phyloP scores from a whole-genome alignment of 1,140 invertebrate species.

The Dendroctonus ponderosae region DNA sequence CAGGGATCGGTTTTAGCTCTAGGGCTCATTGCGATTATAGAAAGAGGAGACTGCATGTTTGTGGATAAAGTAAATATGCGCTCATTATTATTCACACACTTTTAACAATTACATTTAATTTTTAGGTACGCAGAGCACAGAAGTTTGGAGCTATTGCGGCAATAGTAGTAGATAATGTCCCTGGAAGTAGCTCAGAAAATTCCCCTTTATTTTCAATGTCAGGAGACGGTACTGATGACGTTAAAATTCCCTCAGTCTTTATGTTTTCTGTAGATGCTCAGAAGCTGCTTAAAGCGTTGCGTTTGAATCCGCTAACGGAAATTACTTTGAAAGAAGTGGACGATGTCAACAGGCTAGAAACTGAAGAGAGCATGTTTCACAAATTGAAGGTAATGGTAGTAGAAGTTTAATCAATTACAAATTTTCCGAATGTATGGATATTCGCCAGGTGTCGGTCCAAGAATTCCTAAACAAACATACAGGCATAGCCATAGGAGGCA shows the following conservation, averaged over 20 bases:
- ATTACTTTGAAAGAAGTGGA: constrained; percentile 57
- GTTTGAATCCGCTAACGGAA: constrained; percentile 53
- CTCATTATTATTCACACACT: neutral
- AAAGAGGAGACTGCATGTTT: constrained; percentile 93
- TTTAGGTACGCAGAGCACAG: constrained; percentile 66
- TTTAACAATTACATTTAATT: neutral
- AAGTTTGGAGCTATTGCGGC: constrained; percentile 78
- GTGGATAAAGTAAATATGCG: constrained; percentile 77
- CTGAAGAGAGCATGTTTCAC: constrained; percentile 49
- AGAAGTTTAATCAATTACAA: neutral
- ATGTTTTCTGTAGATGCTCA: constrained; percentile 80
- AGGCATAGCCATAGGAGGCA: constrained; percentile 38
- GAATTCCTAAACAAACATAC: constrained; percentile 51
- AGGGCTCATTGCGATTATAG: constrained; percentile 80
- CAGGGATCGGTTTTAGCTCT: constrained; percentile 50
- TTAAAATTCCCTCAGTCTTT: constrained; percentile 88
- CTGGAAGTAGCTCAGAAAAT: constrained; percentile 67
- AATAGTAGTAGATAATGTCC: constrained; percentile 86
- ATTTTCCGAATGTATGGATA: neutral
- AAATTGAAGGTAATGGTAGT: constrained; percentile 43
- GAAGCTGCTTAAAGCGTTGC: constrained; percentile 61
- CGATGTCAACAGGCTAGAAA: constrained; percentile 37
- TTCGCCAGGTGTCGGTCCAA: constrained; percentile 45
- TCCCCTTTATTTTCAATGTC: constrained; percentile 94
- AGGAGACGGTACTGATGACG: constrained; percentile 84